Evolutionary conservation across 2,113 vertebrate species (phyloP), one percentile per base, ranked within the genome.

Genomic region (Cricetomys ansorgei): DNA sequence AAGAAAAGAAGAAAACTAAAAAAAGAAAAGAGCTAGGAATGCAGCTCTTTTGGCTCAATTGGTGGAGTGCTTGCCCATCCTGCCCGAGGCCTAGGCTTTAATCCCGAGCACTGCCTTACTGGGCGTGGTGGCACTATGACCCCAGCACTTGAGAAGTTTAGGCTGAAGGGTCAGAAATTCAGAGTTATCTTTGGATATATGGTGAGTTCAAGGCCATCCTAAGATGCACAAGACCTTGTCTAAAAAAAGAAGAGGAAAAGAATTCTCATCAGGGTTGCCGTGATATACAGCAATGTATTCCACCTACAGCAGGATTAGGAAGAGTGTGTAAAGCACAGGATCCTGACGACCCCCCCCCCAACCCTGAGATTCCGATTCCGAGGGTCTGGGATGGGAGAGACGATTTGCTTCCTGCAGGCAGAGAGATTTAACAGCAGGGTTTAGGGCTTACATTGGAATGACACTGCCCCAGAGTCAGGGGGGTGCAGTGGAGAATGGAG

Each of bases 301-400:
- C 9, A 27, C 4, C 7, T 87, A 27, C 17, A n/a, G 88, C 50
- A 29, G 50, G 48, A 25, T 15, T 37, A 37, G 64, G n/a, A 7
- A 31, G 55, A 59, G n/a, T 75, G 43, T 34, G 5, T 16, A 19
- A n/a, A 88, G 55, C 9, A 0, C 76, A 67, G 29, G 37, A 13
- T 57, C 75, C 57, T 43, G 37, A 62, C n/a, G n/a, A n/a, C n/a
- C n/a, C n/a, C n/a, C n/a, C 7, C 23, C 43, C 17, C 7, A 70
- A 15, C n/a, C 45, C n/a, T 9, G 19, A 73, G 65, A 59, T 84
- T 50, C 67, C 7, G 5, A 12, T 67, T 69, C 64, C 9, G 37
- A 55, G 16, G 7, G 62, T 19, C 34, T 16, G n/a, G 16, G 48
- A 4, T 8, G 0, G 6, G 29, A 0, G 0, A 43, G 40, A 17